Evolutionary conservation across 2,797 vertebrate genomes (phyloP), one percentile per base, ranked within the genome.

Genomic region (Pogoniulus pusillus): DNA sequence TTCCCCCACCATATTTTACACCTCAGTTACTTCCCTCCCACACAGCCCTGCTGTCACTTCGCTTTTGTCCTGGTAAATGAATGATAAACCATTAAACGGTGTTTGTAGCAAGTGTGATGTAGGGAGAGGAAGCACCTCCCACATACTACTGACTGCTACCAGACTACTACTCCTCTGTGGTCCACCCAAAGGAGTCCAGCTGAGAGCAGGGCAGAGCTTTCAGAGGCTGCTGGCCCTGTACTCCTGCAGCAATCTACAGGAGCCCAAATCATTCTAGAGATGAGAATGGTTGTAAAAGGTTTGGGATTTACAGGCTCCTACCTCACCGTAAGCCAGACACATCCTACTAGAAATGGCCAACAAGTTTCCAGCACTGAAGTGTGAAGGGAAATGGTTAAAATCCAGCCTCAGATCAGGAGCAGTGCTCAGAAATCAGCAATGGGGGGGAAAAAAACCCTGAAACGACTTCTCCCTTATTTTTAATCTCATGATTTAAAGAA

Each of bases 1-100:
- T 77, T 30, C 16, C 72, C 70, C 18, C 76, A 9, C 43, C 71
- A 16, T 26, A 13, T 49, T 92, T 80, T 34, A 89, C 55, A 86
- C 30, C 24, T 73, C 1, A 2, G 54, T 63, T 57, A 30, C 63
- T 22, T 79, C 71, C 89, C 45, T 91, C 94, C 94, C 85, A 96
- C 93, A 20, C 65, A 68, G 79, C 73, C 85, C 91, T 92, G 92
- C 92, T 95, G 92, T 93, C 85, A 54, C 72, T 79, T 72, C 58
- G 10, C 73, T 90, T 91, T 68, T 89, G 83, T 93, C 89, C 82
- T 27, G 27, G 74, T 53, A 49, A 66, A 45, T 83, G 90, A 92
- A 92, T 75, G 85, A 91, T n/a, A 41, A 90, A 85, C 72, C 75
- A 80, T 53, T 68, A 53, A 82, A 64, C 9, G 13, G 63, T 57